Base-by-base conservation (phyloP, 2,888 invertebrate species). In the Pterostichus niger region DNA sequence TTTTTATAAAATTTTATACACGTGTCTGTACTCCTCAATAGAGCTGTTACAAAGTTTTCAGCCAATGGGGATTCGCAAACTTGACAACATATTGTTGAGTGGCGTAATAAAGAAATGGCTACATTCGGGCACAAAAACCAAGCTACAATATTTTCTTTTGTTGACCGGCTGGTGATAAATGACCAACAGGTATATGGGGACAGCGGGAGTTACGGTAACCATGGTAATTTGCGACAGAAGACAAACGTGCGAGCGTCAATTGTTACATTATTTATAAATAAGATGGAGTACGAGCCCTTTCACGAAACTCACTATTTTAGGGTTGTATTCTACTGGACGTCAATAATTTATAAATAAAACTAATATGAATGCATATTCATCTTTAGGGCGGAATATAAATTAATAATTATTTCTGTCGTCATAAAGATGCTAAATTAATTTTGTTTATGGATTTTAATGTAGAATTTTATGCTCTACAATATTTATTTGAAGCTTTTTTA, bases 241-340 rank as follows among this genome's bases (percentile, higher is more conserved):
- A 79, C 79, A 79, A 79, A 79, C 52, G 64, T n/a, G 79, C 52
- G 9, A 11, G 11, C 79, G 52, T 68, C 79, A 49, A 68, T 79
- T 79, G 79, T 64, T 79, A 68, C 68, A 79, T 79, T 79, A 79
- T 79, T 79, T 79, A 79, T 79, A 79, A 68, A 79, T 33, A 49
- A 24, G 24, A 24, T 24, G 3, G 1, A 24, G 24, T 24, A 24
- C 3, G 24, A 3, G 3, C 3, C 24, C 24, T 24, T 24, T 24
- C 24, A 24, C 24, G 3, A 24, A 24, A 24, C 24, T 2, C 24
- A 24, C 24, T 2, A 24, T 3, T 24, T 24, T 24, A 24, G 24
- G 24, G 24, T 2, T 24, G 24, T 3, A 24, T 24, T 24, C 24
- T 24, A 24, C 24, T 1, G 2, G 24, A 24, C 24, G 3, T 2